Percentiles rank a stretch among this genome's conserved stretches.
Evolutionary conservation across 1,140 invertebrate species (phyloP).

Genomic region (Anadara kagoshimensis): DNA sequence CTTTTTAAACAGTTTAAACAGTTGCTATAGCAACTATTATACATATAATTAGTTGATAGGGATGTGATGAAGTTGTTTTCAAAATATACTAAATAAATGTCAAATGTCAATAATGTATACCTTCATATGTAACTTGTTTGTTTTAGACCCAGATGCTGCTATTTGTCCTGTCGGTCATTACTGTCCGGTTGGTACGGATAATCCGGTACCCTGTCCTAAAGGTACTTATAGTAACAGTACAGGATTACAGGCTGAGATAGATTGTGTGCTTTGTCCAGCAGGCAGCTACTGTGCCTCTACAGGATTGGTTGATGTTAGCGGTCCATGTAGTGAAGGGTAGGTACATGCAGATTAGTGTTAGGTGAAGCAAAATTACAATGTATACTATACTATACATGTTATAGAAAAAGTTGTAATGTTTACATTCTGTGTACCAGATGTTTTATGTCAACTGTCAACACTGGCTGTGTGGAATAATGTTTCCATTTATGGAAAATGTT

Average conservation of each 20-base stretch:
- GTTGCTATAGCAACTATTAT: no score
- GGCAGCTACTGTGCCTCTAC: slow-evolving; percentile 59
- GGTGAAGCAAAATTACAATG: neutral
- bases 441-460: neutral
- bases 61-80: no score
- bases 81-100: no score
- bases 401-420: neutral
- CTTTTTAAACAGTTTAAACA: no score
- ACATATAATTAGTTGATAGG: no score
- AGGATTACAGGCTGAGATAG: slow-evolving; percentile 52
- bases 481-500: no score
- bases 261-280: slow-evolving; percentile 62
- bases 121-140: no score
- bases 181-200: slow-evolving; percentile 59
- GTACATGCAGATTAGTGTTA: neutral
- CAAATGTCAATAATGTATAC: no score
- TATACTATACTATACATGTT: neutral
- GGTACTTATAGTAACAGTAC: slow-evolving; percentile 64
- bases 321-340: slow-evolving; percentile 64
- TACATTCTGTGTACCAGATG: neutral
- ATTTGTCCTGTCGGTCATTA: slow-evolving; percentile 66
- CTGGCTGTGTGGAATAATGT: neutral
- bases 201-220: slow-evolving; percentile 61
- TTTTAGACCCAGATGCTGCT: slow-evolving; percentile 62
- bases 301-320: slow-evolving; percentile 54